Conservation (phyloP, 37 sponge, comb jelly and placozoan species). For the Dysidea cf. avara region DNA sequence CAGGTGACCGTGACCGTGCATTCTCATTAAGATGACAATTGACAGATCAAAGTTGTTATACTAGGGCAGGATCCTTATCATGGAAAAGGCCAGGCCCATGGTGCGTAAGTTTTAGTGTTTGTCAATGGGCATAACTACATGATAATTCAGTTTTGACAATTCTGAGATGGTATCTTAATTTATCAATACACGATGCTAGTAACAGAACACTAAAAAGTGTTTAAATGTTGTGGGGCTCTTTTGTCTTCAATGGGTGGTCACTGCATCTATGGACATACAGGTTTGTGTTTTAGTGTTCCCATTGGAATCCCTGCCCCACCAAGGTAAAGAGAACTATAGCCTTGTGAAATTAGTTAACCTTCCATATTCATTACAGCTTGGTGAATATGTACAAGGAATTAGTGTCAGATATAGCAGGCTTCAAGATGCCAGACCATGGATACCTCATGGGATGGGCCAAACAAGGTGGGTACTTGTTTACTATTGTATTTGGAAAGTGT, state of each 20-base stretch:
- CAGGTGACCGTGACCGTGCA: not conserved
- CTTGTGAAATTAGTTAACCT: not conserved
- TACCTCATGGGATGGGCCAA: conserved; percentile 92
- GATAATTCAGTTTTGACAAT: conserved; percentile 1
- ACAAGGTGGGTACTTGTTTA: conserved; percentile 53
- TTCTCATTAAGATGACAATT: not conserved
- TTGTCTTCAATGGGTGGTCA: not conserved
- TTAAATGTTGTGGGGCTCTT: not conserved
- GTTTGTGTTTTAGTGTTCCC: conserved; percentile 95
- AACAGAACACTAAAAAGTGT: not conserved
- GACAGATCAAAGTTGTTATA: conserved; percentile 91
- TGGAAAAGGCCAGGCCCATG: conserved; percentile 93
- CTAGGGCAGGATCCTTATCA: conserved; percentile 99
- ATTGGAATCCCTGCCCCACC: conserved; percentile 82
- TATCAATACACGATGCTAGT: too few relatives aligned
- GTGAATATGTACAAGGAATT: conserved; percentile 94
- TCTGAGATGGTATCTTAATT: not conserved
- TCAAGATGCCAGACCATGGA: conserved; percentile 85
- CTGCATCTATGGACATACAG: conserved; percentile 13
- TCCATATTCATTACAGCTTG: conserved; percentile 43
- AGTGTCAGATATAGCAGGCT: conserved; percentile 64
- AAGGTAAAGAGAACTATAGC: conserved; percentile 26
- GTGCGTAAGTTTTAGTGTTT: conserved; percentile 3
- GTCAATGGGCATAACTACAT: not conserved
- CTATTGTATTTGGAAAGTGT: not conserved